phyloP scores from a whole-genome alignment of 2,797 vertebrate genomes.

The Leontocebus nigricollis region DNA sequence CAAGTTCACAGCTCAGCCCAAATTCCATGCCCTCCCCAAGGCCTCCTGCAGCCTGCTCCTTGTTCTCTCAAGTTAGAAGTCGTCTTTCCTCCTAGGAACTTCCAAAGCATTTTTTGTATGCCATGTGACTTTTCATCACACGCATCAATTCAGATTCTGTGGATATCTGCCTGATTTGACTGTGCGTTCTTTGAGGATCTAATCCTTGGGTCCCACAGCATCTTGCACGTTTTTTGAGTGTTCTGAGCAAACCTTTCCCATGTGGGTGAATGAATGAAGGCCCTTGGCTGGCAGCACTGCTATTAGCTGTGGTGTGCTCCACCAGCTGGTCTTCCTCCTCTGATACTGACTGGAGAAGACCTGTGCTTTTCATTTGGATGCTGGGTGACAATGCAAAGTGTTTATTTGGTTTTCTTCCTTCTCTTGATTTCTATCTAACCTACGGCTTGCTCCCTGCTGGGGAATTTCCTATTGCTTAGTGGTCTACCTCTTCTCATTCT shows the following conservation, averaged over 20 bases:
- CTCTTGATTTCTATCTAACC: background rate
- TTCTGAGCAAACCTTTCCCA: background rate
- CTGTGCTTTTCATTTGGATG: background rate
- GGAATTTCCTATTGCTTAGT: background rate
- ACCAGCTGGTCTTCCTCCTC: background rate
- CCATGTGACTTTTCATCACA: background rate
- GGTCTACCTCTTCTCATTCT: background rate
- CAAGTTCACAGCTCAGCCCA: background rate
- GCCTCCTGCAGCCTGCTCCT: background rate
- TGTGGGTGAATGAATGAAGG: background rate
- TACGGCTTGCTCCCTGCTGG: background rate
- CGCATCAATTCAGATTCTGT: background rate
- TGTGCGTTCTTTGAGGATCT: background rate
- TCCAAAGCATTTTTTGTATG: rapidly evolving
- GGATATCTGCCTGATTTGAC: background rate
- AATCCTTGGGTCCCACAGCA: background rate
- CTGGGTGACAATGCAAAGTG: background rate
- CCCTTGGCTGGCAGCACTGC: background rate
- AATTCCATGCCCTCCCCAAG: background rate
- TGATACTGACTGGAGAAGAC: background rate
- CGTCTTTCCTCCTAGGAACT: background rate
- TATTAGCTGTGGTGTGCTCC: background rate
- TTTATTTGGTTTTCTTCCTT: background rate
- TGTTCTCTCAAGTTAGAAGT: background rate
- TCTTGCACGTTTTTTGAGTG: background rate